phyloP scores from a whole-genome alignment of 1,140 invertebrate species.

The Bathynomus jamesi region DNA sequence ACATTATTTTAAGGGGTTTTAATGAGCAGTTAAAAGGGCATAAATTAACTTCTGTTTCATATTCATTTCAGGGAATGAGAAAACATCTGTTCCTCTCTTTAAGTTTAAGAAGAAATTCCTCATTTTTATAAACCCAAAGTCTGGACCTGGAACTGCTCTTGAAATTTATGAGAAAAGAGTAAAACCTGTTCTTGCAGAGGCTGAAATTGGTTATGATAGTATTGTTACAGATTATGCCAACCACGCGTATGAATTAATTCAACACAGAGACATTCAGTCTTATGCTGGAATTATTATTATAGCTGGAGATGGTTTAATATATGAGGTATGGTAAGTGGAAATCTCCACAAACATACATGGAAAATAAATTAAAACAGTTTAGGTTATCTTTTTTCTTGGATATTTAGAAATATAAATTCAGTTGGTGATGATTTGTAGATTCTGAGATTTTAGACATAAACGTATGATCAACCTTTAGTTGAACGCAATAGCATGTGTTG shows the following conservation, averaged over 20 bases:
- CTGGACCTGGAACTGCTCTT: not conserved
- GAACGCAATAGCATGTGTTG: too few species aligned
- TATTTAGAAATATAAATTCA: too few species aligned
- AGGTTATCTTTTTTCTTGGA: too few species aligned
- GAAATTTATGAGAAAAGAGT: conserved; percentile 1
- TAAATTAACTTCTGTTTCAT: too few species aligned
- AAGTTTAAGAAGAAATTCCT: not conserved
- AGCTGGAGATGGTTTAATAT: not conserved
- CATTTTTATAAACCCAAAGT: not conserved
- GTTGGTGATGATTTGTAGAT: too few species aligned
- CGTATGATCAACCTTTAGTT: too few species aligned
- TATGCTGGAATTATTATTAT: not conserved
- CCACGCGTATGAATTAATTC: not conserved
- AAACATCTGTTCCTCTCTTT: not conserved
- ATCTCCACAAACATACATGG: too few species aligned
- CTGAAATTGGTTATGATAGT: not conserved
- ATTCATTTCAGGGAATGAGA: not conserved
- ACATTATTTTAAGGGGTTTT: too few species aligned
- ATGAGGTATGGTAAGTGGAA: not conserved
- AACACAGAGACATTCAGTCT: not conserved
- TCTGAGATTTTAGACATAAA: too few species aligned
- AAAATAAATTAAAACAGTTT: too few species aligned
- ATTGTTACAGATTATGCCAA: not conserved
- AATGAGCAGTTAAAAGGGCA: too few species aligned
- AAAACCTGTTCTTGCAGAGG: not conserved